These are phyloP conservation scores for Drosophila meridiana DNA, from an alignment of 2,888 invertebrate species.

Conservation along the genomic window DNA sequence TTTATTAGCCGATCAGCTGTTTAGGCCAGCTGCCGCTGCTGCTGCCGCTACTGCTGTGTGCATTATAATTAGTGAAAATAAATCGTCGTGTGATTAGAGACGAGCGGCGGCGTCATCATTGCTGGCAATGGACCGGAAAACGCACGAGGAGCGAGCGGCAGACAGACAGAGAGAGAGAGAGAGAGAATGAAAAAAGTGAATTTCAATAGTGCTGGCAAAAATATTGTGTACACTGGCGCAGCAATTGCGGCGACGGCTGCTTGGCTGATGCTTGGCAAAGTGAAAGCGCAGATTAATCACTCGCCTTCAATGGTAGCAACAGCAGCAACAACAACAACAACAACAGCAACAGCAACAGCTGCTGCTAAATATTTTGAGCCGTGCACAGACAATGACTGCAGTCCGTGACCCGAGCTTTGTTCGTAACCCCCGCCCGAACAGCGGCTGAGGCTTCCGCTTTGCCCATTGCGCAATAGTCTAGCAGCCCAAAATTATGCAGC, in stretches of 20 bases:
- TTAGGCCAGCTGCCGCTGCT: slow-evolving; percentile 37
- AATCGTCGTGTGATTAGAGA: slow-evolving; percentile 58
- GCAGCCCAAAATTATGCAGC: slow-evolving; percentile 36
- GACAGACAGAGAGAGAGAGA: not conserved
- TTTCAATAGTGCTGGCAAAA: slow-evolving; percentile 63
- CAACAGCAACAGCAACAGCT: slow-evolving; percentile 30
- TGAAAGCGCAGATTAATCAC: slow-evolving; percentile 78
- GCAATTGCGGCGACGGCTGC: slow-evolving; percentile 35
- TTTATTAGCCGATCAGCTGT: slow-evolving; percentile 53
- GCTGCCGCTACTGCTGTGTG: slow-evolving; percentile 36
- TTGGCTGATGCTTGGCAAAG: slow-evolving; percentile 60
- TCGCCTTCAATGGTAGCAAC: slow-evolving; percentile 40
- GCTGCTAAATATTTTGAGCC: slow-evolving; percentile 46
- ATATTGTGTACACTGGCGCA: slow-evolving; percentile 43
- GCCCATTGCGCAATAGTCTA: slow-evolving; percentile 45
- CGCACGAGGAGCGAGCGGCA: slow-evolving; percentile 31
- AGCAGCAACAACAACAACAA: slow-evolving; percentile 30
- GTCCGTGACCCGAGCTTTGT: slow-evolving; percentile 26
- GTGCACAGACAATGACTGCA: slow-evolving; percentile 26
- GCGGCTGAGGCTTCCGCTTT: slow-evolving; percentile 16
- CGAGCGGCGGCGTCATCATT: slow-evolving; percentile 26
- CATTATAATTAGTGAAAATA: slow-evolving; percentile 72
- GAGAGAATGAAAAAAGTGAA: slow-evolving; percentile 60
- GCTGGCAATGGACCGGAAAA: slow-evolving; percentile 79
- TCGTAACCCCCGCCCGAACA: slow-evolving; percentile 11